Conservation (phyloP, 2,113 vertebrate species). For the Edolisoma coerulescens region DNA sequence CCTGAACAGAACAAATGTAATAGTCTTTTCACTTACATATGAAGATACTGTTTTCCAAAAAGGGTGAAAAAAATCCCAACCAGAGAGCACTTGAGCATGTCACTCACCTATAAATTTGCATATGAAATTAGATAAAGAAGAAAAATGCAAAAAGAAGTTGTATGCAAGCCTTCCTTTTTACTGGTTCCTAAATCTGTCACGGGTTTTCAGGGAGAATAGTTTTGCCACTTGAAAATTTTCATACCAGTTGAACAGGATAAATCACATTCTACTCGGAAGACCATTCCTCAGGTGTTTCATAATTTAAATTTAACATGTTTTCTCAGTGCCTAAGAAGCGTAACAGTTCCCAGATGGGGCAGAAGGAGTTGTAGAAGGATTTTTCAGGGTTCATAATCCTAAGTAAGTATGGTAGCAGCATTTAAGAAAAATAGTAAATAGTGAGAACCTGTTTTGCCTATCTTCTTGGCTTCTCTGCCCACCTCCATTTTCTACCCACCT, state of each 20-base stretch:
- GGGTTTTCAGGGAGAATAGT: background rate
- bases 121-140: background rate
- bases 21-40: background rate
- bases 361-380: background rate
- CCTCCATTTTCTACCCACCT: background rate
- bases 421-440: background rate
- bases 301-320: background rate
- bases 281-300: background rate
- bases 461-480: background rate
- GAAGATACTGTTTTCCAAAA: background rate
- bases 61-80: background rate
- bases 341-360: background rate
- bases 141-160: background rate
- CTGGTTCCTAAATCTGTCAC: background rate
- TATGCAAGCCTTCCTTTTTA: background rate
- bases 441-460: background rate
- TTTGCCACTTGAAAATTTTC: background rate
- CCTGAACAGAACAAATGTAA: background rate
- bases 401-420: background rate
- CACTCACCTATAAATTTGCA: background rate
- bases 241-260: background rate
- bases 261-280: background rate
- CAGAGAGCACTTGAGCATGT: background rate
- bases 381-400: background rate
- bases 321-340: rapidly evolving